These are phyloP conservation scores for Darevskia nairensis DNA, from an alignment of 2,797 vertebrate species.

Conservation along the genomic window DNA sequence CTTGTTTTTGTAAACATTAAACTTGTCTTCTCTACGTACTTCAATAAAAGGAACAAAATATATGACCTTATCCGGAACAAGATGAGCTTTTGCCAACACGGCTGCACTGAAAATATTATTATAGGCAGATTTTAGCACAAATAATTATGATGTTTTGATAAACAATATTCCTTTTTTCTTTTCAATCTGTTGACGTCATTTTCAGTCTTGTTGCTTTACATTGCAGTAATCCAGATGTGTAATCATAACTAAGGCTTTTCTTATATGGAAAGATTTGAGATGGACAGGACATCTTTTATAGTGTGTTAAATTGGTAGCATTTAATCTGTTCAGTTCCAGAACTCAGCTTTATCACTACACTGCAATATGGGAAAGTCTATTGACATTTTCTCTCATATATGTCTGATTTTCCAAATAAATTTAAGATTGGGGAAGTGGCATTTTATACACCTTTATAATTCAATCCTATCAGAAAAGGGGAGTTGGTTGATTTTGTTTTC, in stretches of 20 bases:
- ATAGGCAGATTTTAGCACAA: neutral
- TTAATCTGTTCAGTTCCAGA: neutral
- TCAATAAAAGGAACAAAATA: neutral
- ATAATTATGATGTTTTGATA: neutral
- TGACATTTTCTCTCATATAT: neutral
- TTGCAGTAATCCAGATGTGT: too few relatives aligned
- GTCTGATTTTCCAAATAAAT: neutral
- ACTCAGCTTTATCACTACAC: neutral
- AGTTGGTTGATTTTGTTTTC: neutral
- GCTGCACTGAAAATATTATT: neutral
- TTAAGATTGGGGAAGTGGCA: neutral
- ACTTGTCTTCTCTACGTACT: neutral
- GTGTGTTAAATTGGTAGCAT: neutral
- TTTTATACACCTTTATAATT: neutral
- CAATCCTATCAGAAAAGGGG: neutral
- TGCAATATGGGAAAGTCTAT: neutral
- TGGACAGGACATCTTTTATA: neutral
- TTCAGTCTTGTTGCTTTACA: neutral
- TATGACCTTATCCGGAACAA: neutral
- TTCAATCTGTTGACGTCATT: neutral
- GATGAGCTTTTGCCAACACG: neutral
- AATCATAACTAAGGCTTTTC: neutral
- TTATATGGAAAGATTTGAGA: neutral
- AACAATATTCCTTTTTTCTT: neutral
- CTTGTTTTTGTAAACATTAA: slow-evolving; percentile 5